Evolutionary conservation across 2,888 invertebrate genomes (phyloP), one percentile per base, ranked within the genome.

Genomic region (Reticulitermes lucifugus): DNA sequence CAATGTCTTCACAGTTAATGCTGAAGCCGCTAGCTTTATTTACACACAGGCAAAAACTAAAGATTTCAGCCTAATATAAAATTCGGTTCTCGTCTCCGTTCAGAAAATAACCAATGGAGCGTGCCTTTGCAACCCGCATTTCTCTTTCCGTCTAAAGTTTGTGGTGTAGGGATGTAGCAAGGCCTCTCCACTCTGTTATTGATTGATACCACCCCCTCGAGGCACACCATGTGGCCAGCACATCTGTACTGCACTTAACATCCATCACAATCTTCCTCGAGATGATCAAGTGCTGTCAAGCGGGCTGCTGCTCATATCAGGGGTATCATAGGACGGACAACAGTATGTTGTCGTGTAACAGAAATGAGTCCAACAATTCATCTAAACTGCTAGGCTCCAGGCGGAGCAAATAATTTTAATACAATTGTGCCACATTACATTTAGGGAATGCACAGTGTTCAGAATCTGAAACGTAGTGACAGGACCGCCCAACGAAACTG

Each of bases 211-310:
- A 73, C 29, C 41, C 73, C 73, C 73, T 29, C 25, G 7, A 41
- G 73, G 41, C 41, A 73, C n/a, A 65, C 10, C 65, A n/a, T 25
- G 65, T 65, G 65, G 65, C 25, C 65, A n/a, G n/a, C 65, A 65
- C 73, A 73, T 73, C 73, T 73, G 73, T 73, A 73, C 35, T 73
- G 73, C 12, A 73, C 73, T 73, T 73, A 70, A 73, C 65, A 73
- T 73, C 73, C 73, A 73, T 73, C 73, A 73, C 41, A 73, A 21
- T 73, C 41, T 73, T 35, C 73, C 14, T 73, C 35, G 18, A 73
- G 73, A 73, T 73, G 73, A 73, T 73, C 73, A 73, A 73, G 41
- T 73, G 73, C 41, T 21, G 35, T 65, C 65, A 65, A 65, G 65
- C 65, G 65, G 60, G 25, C 25, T n/a, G 65, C 65, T 65, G 65